phyloP scores from a whole-genome alignment of 2,113 vertebrate species.

The Atractosteus spatula region DNA sequence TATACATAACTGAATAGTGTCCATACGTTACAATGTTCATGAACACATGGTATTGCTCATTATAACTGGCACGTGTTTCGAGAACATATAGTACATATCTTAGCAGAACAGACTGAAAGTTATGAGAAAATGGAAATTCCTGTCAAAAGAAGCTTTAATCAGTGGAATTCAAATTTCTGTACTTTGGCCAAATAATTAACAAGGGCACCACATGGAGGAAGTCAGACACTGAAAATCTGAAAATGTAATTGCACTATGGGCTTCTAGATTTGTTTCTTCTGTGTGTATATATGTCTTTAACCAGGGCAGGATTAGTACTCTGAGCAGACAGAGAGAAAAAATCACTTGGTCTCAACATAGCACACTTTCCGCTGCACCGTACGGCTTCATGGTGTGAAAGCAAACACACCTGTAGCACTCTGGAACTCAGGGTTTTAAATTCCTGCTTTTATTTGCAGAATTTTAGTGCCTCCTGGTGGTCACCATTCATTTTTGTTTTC shows the following conservation, averaged over 20 bases:
- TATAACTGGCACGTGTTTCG: background rate
- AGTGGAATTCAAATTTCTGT: background rate
- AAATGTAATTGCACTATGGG: background rate
- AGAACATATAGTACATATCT: background rate
- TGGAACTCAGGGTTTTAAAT: too few species aligned
- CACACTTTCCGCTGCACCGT: too few species aligned
- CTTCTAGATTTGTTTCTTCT: background rate
- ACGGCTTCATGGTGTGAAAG: too few species aligned
- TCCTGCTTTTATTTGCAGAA: too few species aligned
- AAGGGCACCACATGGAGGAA: background rate
- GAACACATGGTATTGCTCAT: background rate
- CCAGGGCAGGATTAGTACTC: background rate
- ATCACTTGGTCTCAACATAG: too few species aligned
- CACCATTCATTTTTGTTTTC: too few species aligned
- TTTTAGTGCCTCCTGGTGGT: too few species aligned
- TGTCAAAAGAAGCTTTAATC: slow-evolving; percentile 1
- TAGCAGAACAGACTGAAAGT: background rate
- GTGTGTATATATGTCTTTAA: background rate
- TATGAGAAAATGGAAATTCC: background rate
- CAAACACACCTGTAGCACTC: too few species aligned
- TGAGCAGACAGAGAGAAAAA: too few species aligned
- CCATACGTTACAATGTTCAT: too few species aligned
- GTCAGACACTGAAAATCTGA: background rate
- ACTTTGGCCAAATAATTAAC: background rate
- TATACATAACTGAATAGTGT: too few species aligned